Evolutionary conservation across 2,797 vertebrate species (phyloP), one percentile per base, ranked within the genome.

Genomic region (Sebastes reedi): DNA sequence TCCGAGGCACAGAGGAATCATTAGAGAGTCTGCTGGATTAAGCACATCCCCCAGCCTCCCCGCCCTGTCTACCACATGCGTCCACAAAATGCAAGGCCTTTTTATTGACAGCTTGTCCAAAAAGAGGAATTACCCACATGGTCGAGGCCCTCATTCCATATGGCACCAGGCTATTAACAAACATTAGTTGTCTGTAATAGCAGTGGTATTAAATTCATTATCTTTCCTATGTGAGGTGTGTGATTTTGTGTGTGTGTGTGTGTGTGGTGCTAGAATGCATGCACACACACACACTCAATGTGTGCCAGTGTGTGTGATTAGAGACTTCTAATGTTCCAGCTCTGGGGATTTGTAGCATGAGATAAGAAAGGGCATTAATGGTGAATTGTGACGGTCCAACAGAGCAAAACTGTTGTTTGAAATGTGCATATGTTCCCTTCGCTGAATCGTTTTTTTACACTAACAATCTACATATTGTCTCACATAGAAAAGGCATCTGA

Each of bases 31-130:
- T 74, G 80, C 61, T 89, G 93, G 94, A 95, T 95, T 94, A 95
- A 86, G 67, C 75, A 24, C 46, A 69, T 68, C 87, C 75, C 39
- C 73, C 85, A 3, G 18, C 77, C 52, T 1, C 59, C 70, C 66
- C 25, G 32, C 34, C 11, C 18, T 13, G 30, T 61, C 66, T 16
- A 74, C 72, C 83, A 76, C 62, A 56, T 82, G 67, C 86, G 79
- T 79, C 87, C 87, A 87, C 65, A 87, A 91, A 92, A 91, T 79
- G 75, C 55, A 69, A 70, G 80, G 83, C 66, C 82, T 86, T 87
- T 92, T 93, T 90, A 95, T 88, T 92, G 91, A 93, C 91, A 89
- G 91, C 88, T 91, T 88, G 92, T 94, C 93, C 85, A 93, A 90
- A 92, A 90, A 94, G 81, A 78, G 90, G 91, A 93, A 94, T 95